A percentile compares a stretch with the other conserved stretches of the same genome.
Conservation (phyloP, 1,140 invertebrate genomes). For the Holotrichia oblita region DNA sequence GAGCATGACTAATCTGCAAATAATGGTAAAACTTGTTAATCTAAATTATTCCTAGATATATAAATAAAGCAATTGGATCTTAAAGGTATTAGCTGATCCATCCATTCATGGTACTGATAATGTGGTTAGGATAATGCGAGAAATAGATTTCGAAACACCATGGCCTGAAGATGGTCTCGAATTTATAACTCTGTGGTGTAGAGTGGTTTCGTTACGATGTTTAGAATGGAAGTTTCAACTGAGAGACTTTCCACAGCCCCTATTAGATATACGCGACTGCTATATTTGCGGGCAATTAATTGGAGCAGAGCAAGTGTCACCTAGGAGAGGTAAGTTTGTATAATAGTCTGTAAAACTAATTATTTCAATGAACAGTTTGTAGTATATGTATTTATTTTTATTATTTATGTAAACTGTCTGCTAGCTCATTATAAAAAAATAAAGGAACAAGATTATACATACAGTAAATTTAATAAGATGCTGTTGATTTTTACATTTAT, state of each 20-base stretch:
- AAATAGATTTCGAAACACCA: constrained; percentile 86
- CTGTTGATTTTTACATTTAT: too few species aligned
- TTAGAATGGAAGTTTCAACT: constrained; percentile 87
- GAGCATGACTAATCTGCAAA: constrained; percentile 79
- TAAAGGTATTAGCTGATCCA: constrained; percentile 80
- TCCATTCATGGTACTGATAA: constrained; percentile 85
- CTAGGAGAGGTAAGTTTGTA: constrained; percentile 77
- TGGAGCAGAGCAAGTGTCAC: constrained; percentile 89
- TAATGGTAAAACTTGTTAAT: constrained; percentile 50
- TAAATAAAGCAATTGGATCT: background rate
- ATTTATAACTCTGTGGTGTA: constrained; percentile 93
- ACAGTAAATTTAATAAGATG: too few species aligned
- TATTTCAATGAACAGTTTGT: too few species aligned
- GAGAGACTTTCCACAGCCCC: constrained; percentile 95
- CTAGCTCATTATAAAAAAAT: too few species aligned
- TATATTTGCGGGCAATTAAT: constrained; percentile 89
- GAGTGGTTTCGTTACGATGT: constrained; percentile 82
- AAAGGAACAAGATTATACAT: too few species aligned
- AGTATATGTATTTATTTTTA: too few species aligned
- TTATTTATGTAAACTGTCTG: too few species aligned
- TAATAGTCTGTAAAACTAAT: too few species aligned
- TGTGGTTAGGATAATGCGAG: constrained; percentile 75
- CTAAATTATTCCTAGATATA: background rate
- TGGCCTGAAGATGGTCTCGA: constrained; percentile 92
- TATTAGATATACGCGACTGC: constrained; percentile 84